These are phyloP conservation scores for Drosophila kohkoa DNA, from an alignment of 1,140 invertebrate species.

Conservation along the genomic window DNA sequence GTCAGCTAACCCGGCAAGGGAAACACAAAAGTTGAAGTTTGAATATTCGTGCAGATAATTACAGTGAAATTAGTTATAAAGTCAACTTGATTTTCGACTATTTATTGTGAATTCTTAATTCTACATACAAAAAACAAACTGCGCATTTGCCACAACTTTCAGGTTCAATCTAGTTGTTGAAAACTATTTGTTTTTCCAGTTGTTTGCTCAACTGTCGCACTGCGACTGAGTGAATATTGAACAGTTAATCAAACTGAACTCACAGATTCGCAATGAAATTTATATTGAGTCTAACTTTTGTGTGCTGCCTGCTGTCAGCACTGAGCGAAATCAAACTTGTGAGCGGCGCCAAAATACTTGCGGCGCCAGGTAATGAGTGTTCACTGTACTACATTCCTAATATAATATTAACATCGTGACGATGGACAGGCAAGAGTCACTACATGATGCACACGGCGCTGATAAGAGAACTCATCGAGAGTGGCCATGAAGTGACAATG, in stretches of 20 bases:
- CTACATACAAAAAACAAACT: not conserved
- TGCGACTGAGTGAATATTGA: not conserved
- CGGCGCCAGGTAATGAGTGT: slow-evolving; percentile 60
- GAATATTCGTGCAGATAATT: not conserved
- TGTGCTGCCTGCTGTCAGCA: slow-evolving; percentile 28
- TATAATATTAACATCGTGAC: not conserved
- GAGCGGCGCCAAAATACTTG: slow-evolving; percentile 58
- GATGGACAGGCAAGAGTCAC: slow-evolving; percentile 63
- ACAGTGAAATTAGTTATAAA: not conserved
- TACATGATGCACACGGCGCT: slow-evolving; percentile 74
- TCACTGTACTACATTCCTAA: not conserved
- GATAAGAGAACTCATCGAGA: slow-evolving; percentile 67
- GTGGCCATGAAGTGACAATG: slow-evolving; percentile 75
- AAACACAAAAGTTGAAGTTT: not conserved
- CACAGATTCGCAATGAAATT: slow-evolving; percentile 2
- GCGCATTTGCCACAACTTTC: not conserved
- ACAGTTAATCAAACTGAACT: not conserved
- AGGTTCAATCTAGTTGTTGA: not conserved
- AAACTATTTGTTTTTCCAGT: not conserved
- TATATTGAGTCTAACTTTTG: slow-evolving; percentile 8
- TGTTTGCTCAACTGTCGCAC: not conserved
- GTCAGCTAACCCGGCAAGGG: not conserved
- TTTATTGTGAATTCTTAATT: not conserved
- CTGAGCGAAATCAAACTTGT: not conserved
- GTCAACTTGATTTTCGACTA: not conserved